These are phyloP conservation scores for Eptatretus burgeri DNA, from an alignment of 2,113 vertebrate species.

Conservation along the genomic window DNA sequence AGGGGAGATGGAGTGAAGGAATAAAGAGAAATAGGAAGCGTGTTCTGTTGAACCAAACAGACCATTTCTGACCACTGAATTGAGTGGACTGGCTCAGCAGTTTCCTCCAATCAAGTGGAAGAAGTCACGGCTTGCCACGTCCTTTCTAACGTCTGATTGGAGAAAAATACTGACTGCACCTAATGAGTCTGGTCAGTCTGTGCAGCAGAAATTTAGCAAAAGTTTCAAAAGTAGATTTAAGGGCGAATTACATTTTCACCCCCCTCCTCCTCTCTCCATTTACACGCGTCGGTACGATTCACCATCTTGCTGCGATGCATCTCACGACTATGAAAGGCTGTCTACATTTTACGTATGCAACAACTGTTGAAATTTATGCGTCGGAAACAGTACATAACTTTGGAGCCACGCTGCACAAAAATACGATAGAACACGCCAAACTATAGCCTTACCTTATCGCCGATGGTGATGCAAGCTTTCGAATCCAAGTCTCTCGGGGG, in stretches of 20 bases:
- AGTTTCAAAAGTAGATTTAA: no score
- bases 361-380: no score
- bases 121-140: background rate
- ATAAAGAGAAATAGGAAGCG: conserved; percentile 12
- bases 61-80: conserved; percentile 6
- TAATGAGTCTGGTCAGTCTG: no score
- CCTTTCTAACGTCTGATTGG: background rate
- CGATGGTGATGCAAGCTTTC: conserved; percentile 31
- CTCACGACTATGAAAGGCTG: background rate
- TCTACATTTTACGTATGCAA: background rate
- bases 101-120: background rate
- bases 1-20: conserved; percentile 9
- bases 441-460: conserved; percentile 21
- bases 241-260: no score
- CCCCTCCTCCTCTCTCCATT: no score
- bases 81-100: rapidly evolving
- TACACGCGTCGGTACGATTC: background rate
- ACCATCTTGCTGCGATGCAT: background rate
- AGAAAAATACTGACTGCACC: no score
- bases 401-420: background rate
- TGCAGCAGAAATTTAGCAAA: no score
- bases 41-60: conserved; percentile 12
- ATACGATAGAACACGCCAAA: background rate
- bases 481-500: conserved; percentile 31
- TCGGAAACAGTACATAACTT: no score